Evolutionary conservation across 2,113 vertebrate species (phyloP).

Genomic region (Cavia porcellus): DNA sequence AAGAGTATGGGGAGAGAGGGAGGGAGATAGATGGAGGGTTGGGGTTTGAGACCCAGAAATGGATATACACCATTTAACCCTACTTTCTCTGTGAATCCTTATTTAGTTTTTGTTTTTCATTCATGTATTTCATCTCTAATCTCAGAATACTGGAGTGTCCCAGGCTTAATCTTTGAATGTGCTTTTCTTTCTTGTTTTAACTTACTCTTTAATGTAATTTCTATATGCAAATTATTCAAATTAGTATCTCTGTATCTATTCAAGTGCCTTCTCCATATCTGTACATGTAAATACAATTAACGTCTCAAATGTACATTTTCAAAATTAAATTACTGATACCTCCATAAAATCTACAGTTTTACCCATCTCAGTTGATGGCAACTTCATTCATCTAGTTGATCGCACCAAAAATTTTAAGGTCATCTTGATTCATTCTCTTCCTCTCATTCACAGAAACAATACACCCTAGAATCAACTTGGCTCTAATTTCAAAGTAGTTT

Average conservation of each 20-base stretch:
- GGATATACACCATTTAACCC: background rate
- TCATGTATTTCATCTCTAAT: background rate
- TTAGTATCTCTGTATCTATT: background rate
- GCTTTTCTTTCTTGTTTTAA: background rate
- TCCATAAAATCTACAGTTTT: background rate
- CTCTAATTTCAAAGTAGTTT: background rate
- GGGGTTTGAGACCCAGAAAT: too few relatives aligned
- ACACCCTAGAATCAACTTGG: background rate
- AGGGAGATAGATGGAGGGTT: too few relatives aligned
- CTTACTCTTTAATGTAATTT: conserved; percentile 22
- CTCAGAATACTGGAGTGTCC: background rate
- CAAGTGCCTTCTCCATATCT: background rate
- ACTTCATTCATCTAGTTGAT: background rate
- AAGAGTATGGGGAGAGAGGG: background rate
- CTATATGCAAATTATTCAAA: background rate
- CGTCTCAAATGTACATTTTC: background rate
- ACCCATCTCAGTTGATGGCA: background rate
- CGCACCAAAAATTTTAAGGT: background rate
- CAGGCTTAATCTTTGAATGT: background rate
- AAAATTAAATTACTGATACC: background rate
- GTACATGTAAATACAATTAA: background rate
- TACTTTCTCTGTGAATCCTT: background rate
- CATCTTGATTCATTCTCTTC: background rate
- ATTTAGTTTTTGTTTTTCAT: background rate
- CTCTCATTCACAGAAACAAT: background rate